phyloP scores from a whole-genome alignment of 2,888 invertebrate species.

The Chorisops tibialis region DNA sequence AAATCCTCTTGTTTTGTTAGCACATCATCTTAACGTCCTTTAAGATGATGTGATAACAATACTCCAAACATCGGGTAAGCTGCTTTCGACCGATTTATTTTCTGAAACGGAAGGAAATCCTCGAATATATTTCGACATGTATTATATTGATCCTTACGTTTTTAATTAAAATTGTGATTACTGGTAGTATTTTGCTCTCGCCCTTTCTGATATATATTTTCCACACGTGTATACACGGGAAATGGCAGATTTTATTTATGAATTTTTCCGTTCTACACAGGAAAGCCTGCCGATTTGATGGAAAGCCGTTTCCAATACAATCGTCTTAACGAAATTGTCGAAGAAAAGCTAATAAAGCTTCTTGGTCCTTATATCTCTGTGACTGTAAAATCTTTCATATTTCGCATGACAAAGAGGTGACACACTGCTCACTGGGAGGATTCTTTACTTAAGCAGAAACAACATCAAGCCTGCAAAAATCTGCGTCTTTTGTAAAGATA shows the following conservation, averaged over 20 bases:
- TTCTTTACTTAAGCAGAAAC: too few species aligned
- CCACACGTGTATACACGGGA: neutral
- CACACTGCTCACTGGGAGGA: too few species aligned
- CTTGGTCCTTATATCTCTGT: neutral
- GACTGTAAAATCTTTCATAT: too few species aligned
- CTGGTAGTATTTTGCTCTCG: neutral
- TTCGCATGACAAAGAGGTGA: too few species aligned
- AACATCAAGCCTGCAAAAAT: too few species aligned
- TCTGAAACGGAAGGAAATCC: too few species aligned
- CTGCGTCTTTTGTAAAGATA: neutral
- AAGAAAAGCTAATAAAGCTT: constrained; percentile 7
- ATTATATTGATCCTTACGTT: constrained; percentile 8
- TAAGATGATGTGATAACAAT: too few species aligned
- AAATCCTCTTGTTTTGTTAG: too few species aligned
- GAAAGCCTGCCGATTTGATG: neutral
- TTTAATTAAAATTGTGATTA: constrained; percentile 22
- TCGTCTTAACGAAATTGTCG: neutral
- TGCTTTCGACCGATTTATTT: neutral
- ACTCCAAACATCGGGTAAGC: neutral
- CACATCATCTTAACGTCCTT: too few species aligned
- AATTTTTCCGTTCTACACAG: neutral
- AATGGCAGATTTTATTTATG: too few species aligned
- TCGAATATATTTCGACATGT: too few species aligned
- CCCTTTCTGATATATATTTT: too few species aligned
- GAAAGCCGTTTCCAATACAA: neutral